Conservation (phyloP, 2,888 invertebrate species). For the Andrena dorsata region DNA sequence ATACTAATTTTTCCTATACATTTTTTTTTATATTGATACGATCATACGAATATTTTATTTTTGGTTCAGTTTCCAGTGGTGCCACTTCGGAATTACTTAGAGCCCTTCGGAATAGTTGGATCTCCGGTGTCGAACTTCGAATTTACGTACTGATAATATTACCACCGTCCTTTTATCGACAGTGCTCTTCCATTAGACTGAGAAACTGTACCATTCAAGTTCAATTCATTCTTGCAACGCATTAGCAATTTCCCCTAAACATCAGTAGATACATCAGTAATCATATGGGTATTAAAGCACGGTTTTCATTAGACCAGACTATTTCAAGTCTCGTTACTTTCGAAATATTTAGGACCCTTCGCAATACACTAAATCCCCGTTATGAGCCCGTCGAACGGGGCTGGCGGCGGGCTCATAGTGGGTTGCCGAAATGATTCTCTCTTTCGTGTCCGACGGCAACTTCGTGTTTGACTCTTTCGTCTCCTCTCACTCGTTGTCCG, state of each 20-base stretch:
- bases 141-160: constrained; percentile 66
- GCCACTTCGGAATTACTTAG: constrained; percentile 79
- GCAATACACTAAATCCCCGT: no score
- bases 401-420: no score
- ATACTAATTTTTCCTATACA: constrained; percentile 35
- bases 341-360: constrained; percentile 79
- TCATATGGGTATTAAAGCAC: constrained; percentile 39
- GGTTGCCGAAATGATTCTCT: no score
- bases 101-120: constrained; percentile 81
- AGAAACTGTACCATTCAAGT: not conserved
- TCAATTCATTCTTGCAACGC: not conserved
- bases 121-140: constrained; percentile 78
- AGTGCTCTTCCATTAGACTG: constrained; percentile 78
- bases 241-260: constrained; percentile 14
- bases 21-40: constrained; percentile 14
- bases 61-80: constrained; percentile 73
- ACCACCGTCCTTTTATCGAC: constrained; percentile 73
- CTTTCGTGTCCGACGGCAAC: no score
- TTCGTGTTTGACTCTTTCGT: no score
- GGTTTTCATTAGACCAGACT: not conserved
- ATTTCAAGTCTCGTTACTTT: constrained; percentile 80
- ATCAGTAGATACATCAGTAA: constrained; percentile 7
- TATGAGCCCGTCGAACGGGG: no score
- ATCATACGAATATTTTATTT: constrained; percentile 40
- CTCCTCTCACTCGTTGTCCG: no score